Evolutionary conservation across 2,888 invertebrate species (phyloP), one percentile per base, ranked within the genome.

Genomic region (Byasa hedistus): DNA sequence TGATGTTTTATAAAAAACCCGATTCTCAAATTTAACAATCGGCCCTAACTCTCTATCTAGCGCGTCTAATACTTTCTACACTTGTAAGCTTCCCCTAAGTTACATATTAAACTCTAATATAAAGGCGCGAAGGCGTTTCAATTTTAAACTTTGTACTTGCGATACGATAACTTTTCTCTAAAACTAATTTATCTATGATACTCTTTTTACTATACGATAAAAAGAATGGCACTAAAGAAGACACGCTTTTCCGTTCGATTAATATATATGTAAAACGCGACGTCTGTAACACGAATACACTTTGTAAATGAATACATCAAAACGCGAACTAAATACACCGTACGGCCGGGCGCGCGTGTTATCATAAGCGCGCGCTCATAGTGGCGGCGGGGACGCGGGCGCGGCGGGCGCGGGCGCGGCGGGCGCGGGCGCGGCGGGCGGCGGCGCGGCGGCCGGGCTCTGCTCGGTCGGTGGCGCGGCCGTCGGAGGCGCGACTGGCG

Each of bases 181-280:
- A 39, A 57, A 61, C 44, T 54, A 61, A 57, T 51, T 21, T 21
- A 51, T 12, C 39, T 39, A 32, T 32, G 32, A 32, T 32, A n/a
- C 17, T 58, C 24, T 36, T 57, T 39, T 84, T 74, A 76, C 80
- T 84, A 72, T 75, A 75, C 80, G 80, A 84, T 84, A 83, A 73
- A 82, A 82, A 81, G 82, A 88, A 90, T 90, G 89, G 90, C 91
- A 91, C 91, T 87, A 87, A 88, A 89, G n/a, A 91, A 91, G 89
- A 91, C 91, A 91, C 91, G 87, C 81, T 86, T 83, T 80, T 78
- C 58, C 52, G 39, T 59, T 55, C 44, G 59, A 64, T 36, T 59
- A 55, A 21, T 51, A n/a, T 17, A 79, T 77, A 73, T 80, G 81
- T 79, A 80, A n/a, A 79, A 81, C 72, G 66, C 73, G 65, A 72